These are phyloP conservation scores for Loxodonta africana DNA, from an alignment of 2,113 vertebrate genomes.

Conservation along the genomic window DNA sequence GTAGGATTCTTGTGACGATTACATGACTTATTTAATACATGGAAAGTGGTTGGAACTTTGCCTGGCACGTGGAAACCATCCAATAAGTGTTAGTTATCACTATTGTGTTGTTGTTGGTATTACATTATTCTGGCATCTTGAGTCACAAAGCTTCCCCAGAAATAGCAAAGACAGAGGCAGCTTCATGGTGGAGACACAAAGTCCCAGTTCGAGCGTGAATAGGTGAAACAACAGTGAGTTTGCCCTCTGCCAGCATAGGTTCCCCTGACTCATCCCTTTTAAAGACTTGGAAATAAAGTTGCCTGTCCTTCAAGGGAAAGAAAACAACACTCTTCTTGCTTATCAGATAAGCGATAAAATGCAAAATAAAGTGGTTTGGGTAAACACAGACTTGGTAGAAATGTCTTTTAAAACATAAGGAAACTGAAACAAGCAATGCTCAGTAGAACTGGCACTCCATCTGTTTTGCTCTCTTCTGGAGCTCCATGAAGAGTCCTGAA, in stretches of 20 bases:
- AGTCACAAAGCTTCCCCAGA: not conserved
- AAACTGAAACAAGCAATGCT: constrained; percentile 3
- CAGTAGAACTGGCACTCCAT: constrained; percentile 30
- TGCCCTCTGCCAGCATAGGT: not conserved
- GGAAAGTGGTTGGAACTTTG: not conserved
- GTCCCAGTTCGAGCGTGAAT: no score
- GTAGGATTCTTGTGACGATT: not conserved
- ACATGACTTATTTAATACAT: not conserved
- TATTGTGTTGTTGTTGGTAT: not conserved
- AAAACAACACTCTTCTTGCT: not conserved
- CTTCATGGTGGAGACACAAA: not conserved
- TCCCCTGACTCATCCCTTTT: not conserved
- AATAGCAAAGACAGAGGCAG: not conserved
- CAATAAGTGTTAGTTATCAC: not conserved
- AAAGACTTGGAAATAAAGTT: not conserved
- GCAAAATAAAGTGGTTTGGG: constrained; percentile 3
- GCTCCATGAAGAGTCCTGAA: constrained; percentile 42
- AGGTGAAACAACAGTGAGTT: not conserved
- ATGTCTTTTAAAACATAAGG: not conserved
- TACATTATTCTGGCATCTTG: not conserved
- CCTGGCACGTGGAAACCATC: not conserved
- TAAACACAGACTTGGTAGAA: constrained; percentile 54
- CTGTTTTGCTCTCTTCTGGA: constrained; percentile 65
- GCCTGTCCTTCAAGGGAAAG: not conserved
- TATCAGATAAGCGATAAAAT: not conserved